Percentiles rank a stretch among this genome's conserved stretches.
These are phyloP conservation scores for Meloe dianella DNA, from an alignment of 2,888 invertebrate species.

Conservation along the genomic window DNA sequence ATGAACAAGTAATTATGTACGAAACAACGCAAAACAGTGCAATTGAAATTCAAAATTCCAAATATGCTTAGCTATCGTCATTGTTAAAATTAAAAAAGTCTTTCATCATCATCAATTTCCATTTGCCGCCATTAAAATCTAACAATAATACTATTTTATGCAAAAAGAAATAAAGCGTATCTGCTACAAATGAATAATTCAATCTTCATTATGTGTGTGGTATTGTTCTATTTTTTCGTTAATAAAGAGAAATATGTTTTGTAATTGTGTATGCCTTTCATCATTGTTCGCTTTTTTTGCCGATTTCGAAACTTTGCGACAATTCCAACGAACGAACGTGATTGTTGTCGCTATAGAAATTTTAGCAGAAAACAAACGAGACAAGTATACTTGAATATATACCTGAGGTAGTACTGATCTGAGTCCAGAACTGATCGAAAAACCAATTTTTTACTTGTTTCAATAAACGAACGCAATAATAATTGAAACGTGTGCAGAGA, in stretches of 20 bases:
- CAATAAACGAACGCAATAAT: conserved; percentile 26
- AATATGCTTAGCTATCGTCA: background rate
- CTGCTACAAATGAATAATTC: conserved; percentile 25
- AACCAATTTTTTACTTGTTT: too few species aligned
- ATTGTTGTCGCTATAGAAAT: conserved; percentile 20
- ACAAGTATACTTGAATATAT: conserved; percentile 46
- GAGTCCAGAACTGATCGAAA: conserved; percentile 30
- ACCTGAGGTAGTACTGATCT: conserved; percentile 51
- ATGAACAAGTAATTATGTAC: background rate
- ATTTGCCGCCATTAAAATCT: conserved; percentile 24
- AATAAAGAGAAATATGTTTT: background rate
- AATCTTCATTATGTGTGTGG: background rate
- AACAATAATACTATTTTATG: conserved; percentile 30
- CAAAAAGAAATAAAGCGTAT: conserved; percentile 22
- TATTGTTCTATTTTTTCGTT: too few species aligned
- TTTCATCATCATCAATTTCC: too few species aligned
- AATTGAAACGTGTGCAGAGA: conserved; percentile 11
- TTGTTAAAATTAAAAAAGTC: background rate
- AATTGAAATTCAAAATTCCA: background rate
- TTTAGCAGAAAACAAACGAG: conserved; percentile 30
- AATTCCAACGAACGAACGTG: too few species aligned
- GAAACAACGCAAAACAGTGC: background rate
- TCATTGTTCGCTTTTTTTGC: too few species aligned
- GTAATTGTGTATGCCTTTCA: too few species aligned
- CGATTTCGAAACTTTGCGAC: background rate